Evolutionary conservation across 2,888 invertebrate species (phyloP), one percentile per base, ranked within the genome.

Genomic region (Phyllotreta cruciferae): DNA sequence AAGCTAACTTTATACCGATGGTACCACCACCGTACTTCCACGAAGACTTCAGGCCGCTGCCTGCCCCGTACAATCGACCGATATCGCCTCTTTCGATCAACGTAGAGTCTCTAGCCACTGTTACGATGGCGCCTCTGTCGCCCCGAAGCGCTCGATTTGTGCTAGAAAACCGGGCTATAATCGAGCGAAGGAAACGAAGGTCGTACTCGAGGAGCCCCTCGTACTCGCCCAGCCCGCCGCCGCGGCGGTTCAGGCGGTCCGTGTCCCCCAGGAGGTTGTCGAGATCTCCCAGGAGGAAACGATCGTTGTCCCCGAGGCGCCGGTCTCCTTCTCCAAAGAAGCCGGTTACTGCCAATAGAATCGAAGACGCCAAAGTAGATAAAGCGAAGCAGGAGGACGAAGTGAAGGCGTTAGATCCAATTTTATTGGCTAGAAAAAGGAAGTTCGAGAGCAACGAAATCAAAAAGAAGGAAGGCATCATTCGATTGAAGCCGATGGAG

Each of bases 361-460:
- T 38, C 38, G 72, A 69, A 60, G 36, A 63, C 1, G 66, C 66
- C 14, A 70, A 71, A 67, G 55, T 62, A 13, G 56, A 24, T 36
- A 60, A 50, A 50, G 60, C 60, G 13, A 60, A 54, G 44, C 39
- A 53, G n/a, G 65, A 66, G 13, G 69, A 65, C 24, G 74, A 71
- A 8, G 71, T 69, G 6, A 63, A 71, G 52, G 55, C 60, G 6
- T 13, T 75, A 45, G 83, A 85, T 75, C 82, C 84, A 0, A 73
- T 85, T 36, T 73, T 85, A 50, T 85, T 84, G 67, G 85, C 85
- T 0, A 77, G 86, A 13, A 80, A 81, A 62, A 78, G 77, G 42
- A 86, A 86, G 70, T 85, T 86, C 73, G 84, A 86, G 73, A 78
- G 79, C 4, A 81, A 80, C 34, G 82, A 81, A 63, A 81, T 84